Conservation (phyloP, 92 coral and sea anemone species). For the Phenganax stokvisi region DNA sequence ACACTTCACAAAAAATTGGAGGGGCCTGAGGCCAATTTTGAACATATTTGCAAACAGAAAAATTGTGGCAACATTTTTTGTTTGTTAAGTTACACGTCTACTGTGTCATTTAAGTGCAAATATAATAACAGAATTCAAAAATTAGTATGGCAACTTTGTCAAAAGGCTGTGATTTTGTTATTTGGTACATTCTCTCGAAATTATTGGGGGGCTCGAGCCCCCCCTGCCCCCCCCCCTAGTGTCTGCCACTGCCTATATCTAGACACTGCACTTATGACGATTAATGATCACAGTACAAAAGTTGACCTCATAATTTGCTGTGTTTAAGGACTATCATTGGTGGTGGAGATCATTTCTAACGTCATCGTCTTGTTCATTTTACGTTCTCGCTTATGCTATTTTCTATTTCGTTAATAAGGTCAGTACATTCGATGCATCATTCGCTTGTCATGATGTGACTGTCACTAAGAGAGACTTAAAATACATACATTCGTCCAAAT, state of each 20-base stretch:
- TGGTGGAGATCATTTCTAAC: slow-evolving; percentile 98
- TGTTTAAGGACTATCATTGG: slow-evolving; percentile 91
- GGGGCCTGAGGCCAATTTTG: too few species aligned
- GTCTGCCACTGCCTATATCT: not conserved
- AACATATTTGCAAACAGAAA: too few species aligned
- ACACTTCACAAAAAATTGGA: too few species aligned
- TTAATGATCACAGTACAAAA: not conserved
- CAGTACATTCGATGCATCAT: slow-evolving; percentile 5
- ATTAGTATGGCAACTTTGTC: too few species aligned
- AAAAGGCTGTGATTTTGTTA: too few species aligned
- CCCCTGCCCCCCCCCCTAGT: too few species aligned
- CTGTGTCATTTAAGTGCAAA: too few species aligned
- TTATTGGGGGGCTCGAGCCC: too few species aligned
- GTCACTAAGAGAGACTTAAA: not conserved
- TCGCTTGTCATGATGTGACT: not conserved
- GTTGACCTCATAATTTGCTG: not conserved
- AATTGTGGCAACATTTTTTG: too few species aligned
- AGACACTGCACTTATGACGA: not conserved
- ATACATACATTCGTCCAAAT: not conserved
- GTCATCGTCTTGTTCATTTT: slow-evolving; percentile 91
- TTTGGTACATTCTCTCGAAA: too few species aligned
- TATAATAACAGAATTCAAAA: too few species aligned
- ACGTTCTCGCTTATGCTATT: slow-evolving; percentile 85
- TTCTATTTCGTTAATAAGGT: slow-evolving; percentile 95
- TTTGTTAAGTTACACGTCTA: too few species aligned